Evolutionary conservation across 2,888 invertebrate species (phyloP).

Genomic region (Temnothorax rugatulus): DNA sequence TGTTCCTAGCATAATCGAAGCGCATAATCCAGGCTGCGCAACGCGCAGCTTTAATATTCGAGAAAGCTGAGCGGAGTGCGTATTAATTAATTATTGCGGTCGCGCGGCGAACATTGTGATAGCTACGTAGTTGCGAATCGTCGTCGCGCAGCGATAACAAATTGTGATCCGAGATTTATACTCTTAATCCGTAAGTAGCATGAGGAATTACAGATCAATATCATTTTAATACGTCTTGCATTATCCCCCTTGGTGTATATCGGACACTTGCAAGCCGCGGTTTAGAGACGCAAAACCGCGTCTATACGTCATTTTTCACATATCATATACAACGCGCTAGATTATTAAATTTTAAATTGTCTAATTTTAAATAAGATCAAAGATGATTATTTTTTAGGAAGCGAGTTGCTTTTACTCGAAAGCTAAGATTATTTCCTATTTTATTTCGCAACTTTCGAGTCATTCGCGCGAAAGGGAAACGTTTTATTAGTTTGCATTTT

Average conservation of each 20-base stretch:
- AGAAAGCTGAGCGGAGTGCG: constrained; percentile 35
- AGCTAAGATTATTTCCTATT: constrained; percentile 17
- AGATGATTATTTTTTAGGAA: constrained; percentile 1
- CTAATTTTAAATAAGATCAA: neutral
- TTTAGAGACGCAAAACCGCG: neutral
- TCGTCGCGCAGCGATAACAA: constrained; percentile 32
- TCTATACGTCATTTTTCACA: constrained; percentile 34
- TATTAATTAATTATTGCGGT: constrained; percentile 35
- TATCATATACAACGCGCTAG: constrained; percentile 22
- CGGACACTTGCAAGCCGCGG: neutral
- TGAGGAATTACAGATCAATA: constrained; percentile 34
- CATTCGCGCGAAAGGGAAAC: neutral
- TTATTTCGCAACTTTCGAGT: neutral
- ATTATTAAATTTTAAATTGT: constrained; percentile 22
- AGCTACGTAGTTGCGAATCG: constrained; percentile 42
- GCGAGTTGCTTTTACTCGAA: neutral
- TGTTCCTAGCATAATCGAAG: constrained; percentile 45
- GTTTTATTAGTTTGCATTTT: neutral
- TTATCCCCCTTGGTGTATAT: constrained; percentile 14
- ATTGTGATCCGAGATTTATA: constrained; percentile 48
- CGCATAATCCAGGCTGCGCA: constrained; percentile 37
- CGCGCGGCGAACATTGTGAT: constrained; percentile 44
- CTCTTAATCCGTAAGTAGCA: constrained; percentile 32
- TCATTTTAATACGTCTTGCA: constrained; percentile 37
- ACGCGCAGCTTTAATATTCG: constrained; percentile 22